These are phyloP conservation scores for Archocentrus centrarchus DNA, from an alignment of 2,113 vertebrate genomes.

Conservation along the genomic window DNA sequence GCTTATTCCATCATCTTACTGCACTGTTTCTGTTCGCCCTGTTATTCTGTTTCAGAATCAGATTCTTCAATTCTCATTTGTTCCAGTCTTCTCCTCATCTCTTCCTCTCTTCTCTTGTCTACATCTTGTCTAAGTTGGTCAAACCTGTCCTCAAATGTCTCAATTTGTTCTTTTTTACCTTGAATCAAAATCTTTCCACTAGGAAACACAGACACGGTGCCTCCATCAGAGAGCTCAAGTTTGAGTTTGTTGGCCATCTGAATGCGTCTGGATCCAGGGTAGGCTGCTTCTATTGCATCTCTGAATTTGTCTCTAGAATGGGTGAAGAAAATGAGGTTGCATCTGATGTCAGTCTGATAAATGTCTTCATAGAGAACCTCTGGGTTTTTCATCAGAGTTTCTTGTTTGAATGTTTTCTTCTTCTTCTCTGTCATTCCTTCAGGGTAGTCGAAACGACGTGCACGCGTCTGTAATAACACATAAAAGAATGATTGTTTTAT, in stretches of 20 bases:
- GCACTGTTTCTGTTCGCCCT: not conserved
- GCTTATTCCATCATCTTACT: not conserved
- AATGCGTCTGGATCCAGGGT: rapidly evolving
- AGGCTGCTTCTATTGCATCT: not conserved
- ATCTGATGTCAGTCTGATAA: not conserved
- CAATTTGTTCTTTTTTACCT: not conserved
- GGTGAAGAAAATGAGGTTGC: not conserved
- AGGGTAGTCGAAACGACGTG: not conserved
- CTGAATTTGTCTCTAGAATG: rapidly evolving
- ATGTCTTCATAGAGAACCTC: not conserved
- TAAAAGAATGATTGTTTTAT: not conserved
- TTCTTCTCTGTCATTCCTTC: rapidly evolving
- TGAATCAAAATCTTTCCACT: not conserved
- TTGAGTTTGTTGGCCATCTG: not conserved
- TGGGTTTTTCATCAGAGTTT: not conserved
- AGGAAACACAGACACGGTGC: not conserved
- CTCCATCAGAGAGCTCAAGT: not conserved
- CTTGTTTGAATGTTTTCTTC: rapidly evolving
- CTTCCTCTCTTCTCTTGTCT: rapidly evolving
- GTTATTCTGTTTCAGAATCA: not conserved
- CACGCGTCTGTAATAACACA: rapidly evolving
- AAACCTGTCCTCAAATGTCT: not conserved
- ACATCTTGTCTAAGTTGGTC: rapidly evolving
- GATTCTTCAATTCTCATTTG: not conserved
- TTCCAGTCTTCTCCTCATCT: rapidly evolving